Conservation (phyloP, 2,113 vertebrate species). For the Lucifuga dentata region DNA sequence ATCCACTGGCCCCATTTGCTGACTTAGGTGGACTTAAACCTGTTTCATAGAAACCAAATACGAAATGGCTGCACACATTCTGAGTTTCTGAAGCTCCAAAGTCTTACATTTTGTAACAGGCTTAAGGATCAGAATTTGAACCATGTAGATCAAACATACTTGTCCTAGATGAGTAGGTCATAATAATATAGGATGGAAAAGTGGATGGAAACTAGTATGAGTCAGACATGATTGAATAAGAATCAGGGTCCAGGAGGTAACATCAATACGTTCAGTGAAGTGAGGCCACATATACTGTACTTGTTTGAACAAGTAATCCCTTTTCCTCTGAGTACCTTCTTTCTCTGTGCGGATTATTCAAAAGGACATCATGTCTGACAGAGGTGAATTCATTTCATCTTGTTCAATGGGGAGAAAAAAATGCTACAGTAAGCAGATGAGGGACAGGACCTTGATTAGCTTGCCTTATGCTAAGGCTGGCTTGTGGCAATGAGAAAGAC, state of each 20-base stretch:
- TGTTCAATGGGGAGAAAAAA: constrained; percentile 35
- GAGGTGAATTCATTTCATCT: constrained; percentile 52
- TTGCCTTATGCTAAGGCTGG: constrained; percentile 23
- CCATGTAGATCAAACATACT: constrained; percentile 5
- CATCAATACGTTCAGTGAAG: constrained; percentile 22
- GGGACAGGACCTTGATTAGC: constrained; percentile 50
- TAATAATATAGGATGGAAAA: not conserved
- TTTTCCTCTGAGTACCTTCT: constrained; percentile 12
- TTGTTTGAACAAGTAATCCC: constrained; percentile 27
- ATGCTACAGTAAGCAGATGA: constrained; percentile 47
- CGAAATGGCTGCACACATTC: not conserved
- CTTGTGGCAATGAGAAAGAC: constrained; percentile 43
- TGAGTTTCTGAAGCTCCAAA: not conserved
- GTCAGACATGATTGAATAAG: constrained; percentile 33
- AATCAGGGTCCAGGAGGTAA: not conserved
- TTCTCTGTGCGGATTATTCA: constrained; percentile 41
- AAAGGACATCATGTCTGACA: constrained; percentile 53
- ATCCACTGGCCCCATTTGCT: constrained; percentile 56
- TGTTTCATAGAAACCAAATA: constrained; percentile 22
- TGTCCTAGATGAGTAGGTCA: not conserved
- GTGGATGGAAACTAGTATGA: constrained; percentile 11
- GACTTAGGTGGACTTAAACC: constrained; percentile 40
- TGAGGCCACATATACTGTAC: constrained; percentile 8
- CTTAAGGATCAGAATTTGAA: not conserved
- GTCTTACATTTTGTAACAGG: constrained; percentile 17